Evolutionary conservation across 2,113 vertebrate genomes (phyloP).

Genomic region (Pseudorasbora parva): DNA sequence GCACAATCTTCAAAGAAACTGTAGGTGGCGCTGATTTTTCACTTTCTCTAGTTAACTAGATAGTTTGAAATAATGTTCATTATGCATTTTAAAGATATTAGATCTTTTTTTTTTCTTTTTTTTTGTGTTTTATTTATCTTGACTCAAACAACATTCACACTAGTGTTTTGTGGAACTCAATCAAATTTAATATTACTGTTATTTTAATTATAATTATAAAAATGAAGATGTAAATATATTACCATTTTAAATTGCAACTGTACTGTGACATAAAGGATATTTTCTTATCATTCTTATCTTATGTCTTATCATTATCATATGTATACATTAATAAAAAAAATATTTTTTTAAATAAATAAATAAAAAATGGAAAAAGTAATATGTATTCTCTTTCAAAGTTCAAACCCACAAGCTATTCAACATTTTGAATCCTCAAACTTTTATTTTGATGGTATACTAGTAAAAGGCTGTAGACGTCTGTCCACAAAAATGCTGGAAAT

Average conservation of each 20-base stretch:
- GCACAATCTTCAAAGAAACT: constrained; percentile 50
- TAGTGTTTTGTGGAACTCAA: neutral
- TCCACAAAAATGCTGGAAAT: neutral
- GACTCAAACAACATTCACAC: neutral
- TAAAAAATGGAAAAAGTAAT: too few relatives aligned
- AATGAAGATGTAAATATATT: neutral
- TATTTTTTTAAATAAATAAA: too few relatives aligned
- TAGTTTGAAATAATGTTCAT: neutral
- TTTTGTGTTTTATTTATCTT: neutral
- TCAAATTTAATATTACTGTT: neutral
- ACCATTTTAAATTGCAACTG: neutral
- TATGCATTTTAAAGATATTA: neutral
- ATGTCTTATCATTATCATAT: too few relatives aligned
- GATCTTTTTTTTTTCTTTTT: too few relatives aligned
- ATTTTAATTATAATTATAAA: neutral
- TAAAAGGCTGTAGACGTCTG: neutral
- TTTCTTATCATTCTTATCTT: too few relatives aligned
- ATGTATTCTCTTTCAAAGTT: neutral
- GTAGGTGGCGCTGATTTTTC: constrained; percentile 51
- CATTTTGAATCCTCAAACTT: neutral
- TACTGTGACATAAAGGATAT: neutral
- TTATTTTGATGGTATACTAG: neutral
- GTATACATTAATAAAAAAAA: too few relatives aligned
- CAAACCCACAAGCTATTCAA: neutral
- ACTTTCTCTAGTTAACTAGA: too few relatives aligned